Evolutionary conservation across 2,113 vertebrate species (phyloP), one percentile per base, ranked within the genome.

Genomic region (Mandrillus leucophaeus): DNA sequence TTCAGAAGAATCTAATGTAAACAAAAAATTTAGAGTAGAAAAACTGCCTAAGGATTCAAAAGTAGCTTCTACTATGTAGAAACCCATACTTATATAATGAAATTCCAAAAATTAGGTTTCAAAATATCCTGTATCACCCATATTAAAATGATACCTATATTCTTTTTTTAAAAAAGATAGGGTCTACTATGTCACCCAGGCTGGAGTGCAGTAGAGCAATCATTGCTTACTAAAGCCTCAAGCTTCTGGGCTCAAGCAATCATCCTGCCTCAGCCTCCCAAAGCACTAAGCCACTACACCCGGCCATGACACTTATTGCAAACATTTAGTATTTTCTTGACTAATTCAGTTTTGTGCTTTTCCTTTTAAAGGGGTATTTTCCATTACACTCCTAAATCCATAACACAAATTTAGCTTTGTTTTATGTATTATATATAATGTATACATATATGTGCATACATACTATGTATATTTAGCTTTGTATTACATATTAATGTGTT

Each of bases 91-190:
- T 40, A 59, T 43, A 30, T 95, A 76, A 86, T 64, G 48, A 82
- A 97, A 97, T 94, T 55, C 27, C 75, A 92, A 94, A 80, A 81
- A 78, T 86, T 88, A 82, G 35, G 83, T 85, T 94, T 89, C 18
- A 91, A 97, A 97, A 93, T 79, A 83, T 0, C n/a, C 59, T 43
- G 23, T 1, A 85, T 91, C 73, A 88, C 27, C 59, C 76, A 50
- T 52, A 90, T 72, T 90, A 87, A 66, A 96, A 97, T 50, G 23
- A 55, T 23, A 91, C 27, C 50, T 80, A 72, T 55, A 84, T 70
- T 73, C 11, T 76, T 64, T 64, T 64, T 64, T 30, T 14, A 6
- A 13, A 14, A 13, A 13, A 64, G 61, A 64, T 32, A 64, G 27
- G 27, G 61, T 64, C 61, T 64, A 64, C 61, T 64, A 64, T 32